Percentiles rank a stretch among this genome's conserved stretches.
phyloP scores from a whole-genome alignment of 2,888 invertebrate species.

The Macrosiphum euphorbiae region DNA sequence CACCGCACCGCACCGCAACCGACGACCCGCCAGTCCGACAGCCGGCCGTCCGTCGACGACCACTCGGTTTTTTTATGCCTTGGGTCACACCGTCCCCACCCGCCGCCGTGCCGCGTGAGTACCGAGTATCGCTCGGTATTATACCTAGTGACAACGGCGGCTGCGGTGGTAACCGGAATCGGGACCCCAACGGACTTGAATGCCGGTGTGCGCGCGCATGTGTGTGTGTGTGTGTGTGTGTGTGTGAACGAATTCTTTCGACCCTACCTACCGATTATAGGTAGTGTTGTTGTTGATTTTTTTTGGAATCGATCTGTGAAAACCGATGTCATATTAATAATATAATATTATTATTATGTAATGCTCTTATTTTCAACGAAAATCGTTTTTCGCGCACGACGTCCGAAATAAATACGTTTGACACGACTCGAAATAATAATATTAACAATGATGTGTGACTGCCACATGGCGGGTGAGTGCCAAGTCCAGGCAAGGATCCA shows the following conservation, averaged over 20 bases:
- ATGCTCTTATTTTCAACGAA: not conserved
- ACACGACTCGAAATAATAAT: not conserved
- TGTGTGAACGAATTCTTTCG: not conserved
- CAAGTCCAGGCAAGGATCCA: no score
- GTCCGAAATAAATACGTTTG: not conserved
- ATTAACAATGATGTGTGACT: not conserved
- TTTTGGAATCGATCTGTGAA: not conserved
- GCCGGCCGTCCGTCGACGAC: not conserved
- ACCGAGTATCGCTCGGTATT: not conserved
- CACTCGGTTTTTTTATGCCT: conserved; percentile 10
- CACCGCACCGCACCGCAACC: not conserved
- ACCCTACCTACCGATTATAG: not conserved
- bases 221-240: not conserved
- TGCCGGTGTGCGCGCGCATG: not conserved
- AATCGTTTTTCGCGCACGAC: not conserved
- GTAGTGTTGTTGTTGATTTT: not conserved
- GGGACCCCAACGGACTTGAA: conserved; percentile 59
- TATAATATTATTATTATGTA: no score
- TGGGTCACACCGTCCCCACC: conserved; percentile 23
- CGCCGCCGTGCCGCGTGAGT: not conserved
- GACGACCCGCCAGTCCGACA: not conserved
- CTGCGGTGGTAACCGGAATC: conserved; percentile 54
- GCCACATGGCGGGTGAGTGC: not conserved
- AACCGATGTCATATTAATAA: not conserved
- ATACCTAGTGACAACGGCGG: not conserved